phyloP scores from a whole-genome alignment of 1,140 invertebrate genomes.

The Acromyrmex charruanus region DNA sequence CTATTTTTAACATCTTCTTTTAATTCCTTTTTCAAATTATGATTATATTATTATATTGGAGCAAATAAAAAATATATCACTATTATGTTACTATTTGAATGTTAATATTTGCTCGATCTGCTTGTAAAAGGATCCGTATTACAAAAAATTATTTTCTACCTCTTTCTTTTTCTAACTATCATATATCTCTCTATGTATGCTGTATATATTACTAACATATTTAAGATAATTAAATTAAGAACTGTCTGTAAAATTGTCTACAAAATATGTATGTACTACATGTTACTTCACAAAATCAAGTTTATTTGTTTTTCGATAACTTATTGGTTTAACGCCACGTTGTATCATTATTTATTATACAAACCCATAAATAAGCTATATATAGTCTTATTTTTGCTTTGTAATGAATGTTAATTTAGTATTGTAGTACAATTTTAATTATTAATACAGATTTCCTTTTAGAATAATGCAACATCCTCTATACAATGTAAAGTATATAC shows the following conservation, averaged over 20 bases:
- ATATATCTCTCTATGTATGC: not conserved
- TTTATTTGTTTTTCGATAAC: conserved; percentile 20
- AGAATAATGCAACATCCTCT: conserved; percentile 26
- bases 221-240: conserved; percentile 16
- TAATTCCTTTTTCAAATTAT: not conserved
- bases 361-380: conserved; percentile 9
- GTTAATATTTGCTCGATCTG: not conserved
- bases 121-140: not conserved
- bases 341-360: conserved; percentile 30
- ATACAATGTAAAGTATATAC: conserved; percentile 39
- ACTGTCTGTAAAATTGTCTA: not conserved
- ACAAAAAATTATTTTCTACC: not conserved
- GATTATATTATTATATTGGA: not conserved
- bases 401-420: conserved; percentile 9
- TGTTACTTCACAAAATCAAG: conserved; percentile 19
- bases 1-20: too few relatives aligned
- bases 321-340: conserved; percentile 20
- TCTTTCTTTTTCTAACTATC: not conserved
- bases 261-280: conserved; percentile 5
- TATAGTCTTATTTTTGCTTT: conserved; percentile 10
- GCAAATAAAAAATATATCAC: conserved; percentile 21
- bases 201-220: conserved; percentile 1
- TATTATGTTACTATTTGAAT: not conserved
- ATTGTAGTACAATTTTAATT: conserved; percentile 39
- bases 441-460: conserved; percentile 8